These are phyloP conservation scores for Brachypteracias leptosomus DNA, from an alignment of 2,113 vertebrate genomes.

Conservation along the genomic window DNA sequence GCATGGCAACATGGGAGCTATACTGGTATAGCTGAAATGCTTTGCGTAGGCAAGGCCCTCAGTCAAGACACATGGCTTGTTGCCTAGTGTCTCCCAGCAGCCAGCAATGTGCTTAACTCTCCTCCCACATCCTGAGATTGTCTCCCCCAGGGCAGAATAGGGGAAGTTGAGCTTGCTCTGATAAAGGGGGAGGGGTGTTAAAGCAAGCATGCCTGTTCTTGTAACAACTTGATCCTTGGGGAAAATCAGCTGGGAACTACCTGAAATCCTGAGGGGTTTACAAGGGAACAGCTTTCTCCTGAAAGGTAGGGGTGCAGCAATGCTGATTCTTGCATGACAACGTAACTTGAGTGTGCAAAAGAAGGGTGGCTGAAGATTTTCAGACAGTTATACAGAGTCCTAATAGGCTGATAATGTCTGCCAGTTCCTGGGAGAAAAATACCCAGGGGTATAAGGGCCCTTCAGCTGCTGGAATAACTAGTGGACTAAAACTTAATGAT, in stretches of 20 bases:
- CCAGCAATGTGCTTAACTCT: slow-evolving; percentile 51
- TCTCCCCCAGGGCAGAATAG: slow-evolving; percentile 65
- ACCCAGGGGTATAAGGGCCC: not conserved
- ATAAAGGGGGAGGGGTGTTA: slow-evolving; percentile 63
- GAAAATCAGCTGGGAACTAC: not conserved
- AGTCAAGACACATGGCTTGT: slow-evolving; percentile 45
- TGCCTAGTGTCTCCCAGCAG: slow-evolving; percentile 62
- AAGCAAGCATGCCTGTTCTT: slow-evolving; percentile 35
- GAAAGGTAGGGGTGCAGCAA: not conserved
- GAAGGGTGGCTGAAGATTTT: not conserved
- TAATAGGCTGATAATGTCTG: not conserved
- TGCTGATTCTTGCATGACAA: not conserved
- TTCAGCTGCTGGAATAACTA: not conserved
- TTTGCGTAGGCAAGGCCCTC: slow-evolving; percentile 53
- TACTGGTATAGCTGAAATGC: not conserved
- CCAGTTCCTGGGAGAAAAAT: not conserved
- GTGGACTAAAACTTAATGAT: not conserved
- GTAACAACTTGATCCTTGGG: not conserved
- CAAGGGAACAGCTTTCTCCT: not conserved
- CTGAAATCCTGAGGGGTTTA: not conserved
- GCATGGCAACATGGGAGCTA: slow-evolving; percentile 22
- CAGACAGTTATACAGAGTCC: not conserved
- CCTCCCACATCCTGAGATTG: slow-evolving; percentile 70
- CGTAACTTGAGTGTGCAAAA: not conserved
- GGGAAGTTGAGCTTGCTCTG: slow-evolving; percentile 55